A percentile compares a stretch with the other conserved stretches of the same genome.
These are phyloP conservation scores for Bergia sp. DNA, from an alignment of 92 coral and sea anemone genomes.

Conservation along the genomic window DNA sequence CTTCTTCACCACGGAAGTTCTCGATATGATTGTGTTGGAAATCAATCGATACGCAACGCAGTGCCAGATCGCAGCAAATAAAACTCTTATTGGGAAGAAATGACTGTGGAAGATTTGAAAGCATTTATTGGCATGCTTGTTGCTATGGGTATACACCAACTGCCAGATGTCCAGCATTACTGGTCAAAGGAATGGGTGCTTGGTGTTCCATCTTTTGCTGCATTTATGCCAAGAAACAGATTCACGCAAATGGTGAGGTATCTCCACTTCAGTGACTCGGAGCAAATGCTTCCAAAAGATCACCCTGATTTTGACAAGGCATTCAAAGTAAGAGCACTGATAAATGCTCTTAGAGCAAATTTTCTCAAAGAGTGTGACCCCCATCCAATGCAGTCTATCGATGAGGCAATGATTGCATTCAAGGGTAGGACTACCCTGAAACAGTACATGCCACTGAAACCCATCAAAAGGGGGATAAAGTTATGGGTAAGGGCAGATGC, in stretches of 20 bases:
- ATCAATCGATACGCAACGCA: constrained; percentile 17
- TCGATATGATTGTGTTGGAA: constrained; percentile 9
- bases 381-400: constrained; percentile 30
- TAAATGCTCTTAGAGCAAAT: too few relatives aligned
- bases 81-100: constrained; percentile 10
- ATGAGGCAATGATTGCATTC: constrained; percentile 40
- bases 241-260: constrained; percentile 25
- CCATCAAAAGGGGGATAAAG: not conserved
- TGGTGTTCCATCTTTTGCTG: constrained; percentile 47
- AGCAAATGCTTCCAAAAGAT: constrained; percentile 13
- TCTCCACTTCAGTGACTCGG: constrained; percentile 34
- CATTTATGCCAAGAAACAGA: constrained; percentile 48
- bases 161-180: constrained; percentile 25
- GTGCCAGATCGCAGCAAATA: not conserved
- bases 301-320: not conserved
- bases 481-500: constrained; percentile 12
- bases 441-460: constrained; percentile 5
- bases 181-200: constrained; percentile 42
- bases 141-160: constrained; percentile 20
- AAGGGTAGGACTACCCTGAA: constrained; percentile 9
- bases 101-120: constrained; percentile 14
- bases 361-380: constrained; percentile 31
- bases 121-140: constrained; percentile 13
- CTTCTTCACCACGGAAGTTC: not conserved
- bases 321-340: too few relatives aligned